These are phyloP conservation scores for Taphrorychus bicolor DNA, from an alignment of 2,888 invertebrate species.

Conservation along the genomic window DNA sequence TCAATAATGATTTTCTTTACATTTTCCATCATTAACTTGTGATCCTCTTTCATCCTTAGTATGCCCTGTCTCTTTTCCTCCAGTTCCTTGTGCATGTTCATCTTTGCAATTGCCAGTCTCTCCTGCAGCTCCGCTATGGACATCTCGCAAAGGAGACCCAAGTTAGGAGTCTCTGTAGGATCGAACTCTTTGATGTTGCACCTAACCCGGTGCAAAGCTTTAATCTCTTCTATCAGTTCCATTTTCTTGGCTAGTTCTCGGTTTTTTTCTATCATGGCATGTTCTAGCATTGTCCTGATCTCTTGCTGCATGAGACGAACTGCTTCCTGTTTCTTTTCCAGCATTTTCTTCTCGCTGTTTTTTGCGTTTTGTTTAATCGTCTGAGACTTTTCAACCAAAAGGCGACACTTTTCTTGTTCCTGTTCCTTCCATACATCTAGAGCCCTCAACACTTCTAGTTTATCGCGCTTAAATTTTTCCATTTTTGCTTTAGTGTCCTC, in stretches of 20 bases:
- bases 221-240: conserved; percentile 59
- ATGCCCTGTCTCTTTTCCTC: conserved; percentile 62
- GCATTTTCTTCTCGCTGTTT: conserved; percentile 63
- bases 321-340: conserved; percentile 64
- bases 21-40: conserved; percentile 61
- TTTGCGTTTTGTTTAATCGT: conserved; percentile 62
- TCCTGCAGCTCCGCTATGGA: conserved; percentile 69
- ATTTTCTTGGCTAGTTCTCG: conserved; percentile 56
- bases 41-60: conserved; percentile 59
- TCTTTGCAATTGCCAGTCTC: conserved; percentile 62
- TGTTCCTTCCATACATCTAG: conserved; percentile 63
- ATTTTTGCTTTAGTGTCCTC: conserved; percentile 63
- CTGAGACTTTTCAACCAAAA: conserved; percentile 61
- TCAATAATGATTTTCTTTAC: conserved; percentile 60
- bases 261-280: conserved; percentile 52
- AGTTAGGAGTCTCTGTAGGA: conserved; percentile 65
- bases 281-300: conserved; percentile 56
- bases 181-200: conserved; percentile 62
- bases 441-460: conserved; percentile 61
- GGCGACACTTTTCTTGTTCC: conserved; percentile 63
- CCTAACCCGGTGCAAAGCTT: conserved; percentile 55
- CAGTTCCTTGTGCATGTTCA: conserved; percentile 63
- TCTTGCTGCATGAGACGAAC: conserved; percentile 62
- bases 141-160: conserved; percentile 71
- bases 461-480: conserved; percentile 63